Conservation (phyloP, 2,888 invertebrate genomes). For the Dinocampus coccinellae region DNA sequence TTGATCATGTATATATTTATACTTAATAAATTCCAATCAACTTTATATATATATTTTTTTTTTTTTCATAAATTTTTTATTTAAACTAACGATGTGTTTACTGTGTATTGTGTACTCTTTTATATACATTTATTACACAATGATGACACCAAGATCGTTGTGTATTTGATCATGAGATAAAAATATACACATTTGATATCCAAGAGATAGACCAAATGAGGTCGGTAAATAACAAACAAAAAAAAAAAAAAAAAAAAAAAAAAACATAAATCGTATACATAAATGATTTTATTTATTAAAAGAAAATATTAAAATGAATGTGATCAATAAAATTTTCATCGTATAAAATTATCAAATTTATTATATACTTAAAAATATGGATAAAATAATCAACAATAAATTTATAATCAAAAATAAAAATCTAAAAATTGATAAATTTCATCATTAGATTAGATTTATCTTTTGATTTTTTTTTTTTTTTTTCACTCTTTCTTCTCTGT, state of each 20-base stretch:
- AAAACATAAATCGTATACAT: too few species aligned
- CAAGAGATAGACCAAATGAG: neutral
- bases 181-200: neutral
- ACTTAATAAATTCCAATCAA: neutral
- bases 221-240: neutral
- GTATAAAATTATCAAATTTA: neutral
- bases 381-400: neutral
- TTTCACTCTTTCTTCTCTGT: too few species aligned
- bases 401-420: neutral
- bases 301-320: neutral
- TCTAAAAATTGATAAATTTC: neutral
- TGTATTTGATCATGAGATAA: neutral
- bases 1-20: constrained; percentile 11
- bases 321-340: neutral
- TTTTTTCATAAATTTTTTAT: neutral
- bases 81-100: too few species aligned
- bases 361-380: neutral
- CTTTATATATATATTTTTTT: neutral
- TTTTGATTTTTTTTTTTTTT: too few species aligned
- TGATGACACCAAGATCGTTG: neutral
- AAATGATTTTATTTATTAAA: neutral
- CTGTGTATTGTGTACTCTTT: too few species aligned
- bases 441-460: neutral
- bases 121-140: neutral
- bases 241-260: too few species aligned